These are phyloP conservation scores for Equus przewalskii DNA, from an alignment of 2,113 vertebrate species.

Conservation along the genomic window DNA sequence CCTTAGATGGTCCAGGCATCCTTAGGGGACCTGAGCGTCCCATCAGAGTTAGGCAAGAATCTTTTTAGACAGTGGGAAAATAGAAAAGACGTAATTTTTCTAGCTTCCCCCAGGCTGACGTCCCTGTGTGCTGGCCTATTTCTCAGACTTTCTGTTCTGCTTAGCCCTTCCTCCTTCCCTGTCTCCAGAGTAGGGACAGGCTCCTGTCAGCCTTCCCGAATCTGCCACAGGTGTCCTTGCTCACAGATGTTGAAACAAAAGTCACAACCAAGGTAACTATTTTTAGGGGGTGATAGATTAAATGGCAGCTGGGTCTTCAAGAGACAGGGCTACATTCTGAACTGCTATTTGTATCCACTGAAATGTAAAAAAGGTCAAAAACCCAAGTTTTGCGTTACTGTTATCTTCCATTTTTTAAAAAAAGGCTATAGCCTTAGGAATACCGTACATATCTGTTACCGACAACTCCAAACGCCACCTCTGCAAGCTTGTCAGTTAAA, in stretches of 20 bases:
- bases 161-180: background rate
- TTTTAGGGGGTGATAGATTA: constrained; percentile 50
- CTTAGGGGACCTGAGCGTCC: background rate
- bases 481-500: constrained; percentile 89
- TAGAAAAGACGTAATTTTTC: background rate
- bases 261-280: constrained; percentile 59
- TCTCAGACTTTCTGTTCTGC: background rate
- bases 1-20: constrained; percentile 46
- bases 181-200: background rate
- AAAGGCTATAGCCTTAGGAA: constrained; percentile 84
- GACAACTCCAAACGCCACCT: constrained; percentile 84
- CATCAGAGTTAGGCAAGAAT: background rate
- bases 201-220: background rate
- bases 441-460: constrained; percentile 83
- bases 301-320: background rate
- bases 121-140: background rate
- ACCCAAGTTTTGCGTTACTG: constrained; percentile 82
- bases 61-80: background rate
- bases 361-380: constrained; percentile 63
- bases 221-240: background rate
- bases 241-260: constrained; percentile 56
- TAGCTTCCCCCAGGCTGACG: background rate
- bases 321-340: background rate
- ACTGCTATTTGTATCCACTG: constrained; percentile 11
- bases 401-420: constrained; percentile 81